Conservation (phyloP, 2,113 vertebrate species). For the rat (Rattus norvegicus) region GRCr8 NC_086039.1:106987001-106987500, state of each 20-base stretch:
- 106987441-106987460: neutral
- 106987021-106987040: neutral
- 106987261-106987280: neutral
- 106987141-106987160: no score
- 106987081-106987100: neutral
- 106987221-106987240: no score
- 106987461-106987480: neutral
- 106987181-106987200: no score
- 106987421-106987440: neutral
- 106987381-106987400: neutral
- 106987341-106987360: neutral
- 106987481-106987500: neutral
- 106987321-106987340: neutral
- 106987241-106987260: neutral
- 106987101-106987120: neutral
- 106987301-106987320: neutral
- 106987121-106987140: no score
- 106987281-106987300: neutral
- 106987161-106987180: no score
- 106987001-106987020: neutral
- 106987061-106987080: neutral
- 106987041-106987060: slow-evolving; percentile 6
- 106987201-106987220: no score
- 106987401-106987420: neutral
- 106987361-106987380: neutral